Evolutionary conservation across 2,113 vertebrate species (phyloP).

Genomic region (human (Homo sapiens)): DNA sequence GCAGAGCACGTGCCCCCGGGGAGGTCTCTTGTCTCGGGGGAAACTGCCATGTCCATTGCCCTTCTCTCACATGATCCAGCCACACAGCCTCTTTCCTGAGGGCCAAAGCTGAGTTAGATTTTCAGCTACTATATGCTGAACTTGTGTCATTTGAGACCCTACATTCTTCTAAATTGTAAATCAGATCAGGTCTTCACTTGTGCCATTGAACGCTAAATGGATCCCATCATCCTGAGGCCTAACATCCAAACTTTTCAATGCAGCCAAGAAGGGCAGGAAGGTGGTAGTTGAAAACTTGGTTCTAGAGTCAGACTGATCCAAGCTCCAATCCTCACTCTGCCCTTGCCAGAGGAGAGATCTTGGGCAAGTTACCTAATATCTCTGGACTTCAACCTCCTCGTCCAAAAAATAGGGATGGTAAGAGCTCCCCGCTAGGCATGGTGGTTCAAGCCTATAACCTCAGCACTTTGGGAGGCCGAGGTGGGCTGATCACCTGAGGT

Average conservation of each 20-base stretch:
- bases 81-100: not conserved
- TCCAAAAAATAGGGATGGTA: not conserved
- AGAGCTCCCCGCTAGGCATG: not conserved
- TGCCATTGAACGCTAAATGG: not conserved
- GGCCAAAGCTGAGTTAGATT: not conserved
- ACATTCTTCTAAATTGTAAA: conserved; percentile 15
- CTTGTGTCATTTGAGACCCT: not conserved
- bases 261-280: not conserved
- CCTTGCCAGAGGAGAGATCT: not conserved
- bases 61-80: not conserved
- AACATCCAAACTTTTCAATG: not conserved
- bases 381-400: not conserved
- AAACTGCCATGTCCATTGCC: not conserved
- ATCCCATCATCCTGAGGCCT: not conserved
- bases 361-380: not conserved
- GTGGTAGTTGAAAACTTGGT: not conserved
- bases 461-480: too few relatives aligned
- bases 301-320: not conserved
- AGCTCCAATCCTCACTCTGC: not conserved
- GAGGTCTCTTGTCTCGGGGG: not conserved
- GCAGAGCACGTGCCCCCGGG: fast-evolving
- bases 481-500: too few relatives aligned
- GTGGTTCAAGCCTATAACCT: too few relatives aligned
- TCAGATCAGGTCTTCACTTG: not conserved
- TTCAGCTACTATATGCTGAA: not conserved